Base-by-base conservation (phyloP, 2,797 vertebrate genomes). In the Myotis pilosus region DNA sequence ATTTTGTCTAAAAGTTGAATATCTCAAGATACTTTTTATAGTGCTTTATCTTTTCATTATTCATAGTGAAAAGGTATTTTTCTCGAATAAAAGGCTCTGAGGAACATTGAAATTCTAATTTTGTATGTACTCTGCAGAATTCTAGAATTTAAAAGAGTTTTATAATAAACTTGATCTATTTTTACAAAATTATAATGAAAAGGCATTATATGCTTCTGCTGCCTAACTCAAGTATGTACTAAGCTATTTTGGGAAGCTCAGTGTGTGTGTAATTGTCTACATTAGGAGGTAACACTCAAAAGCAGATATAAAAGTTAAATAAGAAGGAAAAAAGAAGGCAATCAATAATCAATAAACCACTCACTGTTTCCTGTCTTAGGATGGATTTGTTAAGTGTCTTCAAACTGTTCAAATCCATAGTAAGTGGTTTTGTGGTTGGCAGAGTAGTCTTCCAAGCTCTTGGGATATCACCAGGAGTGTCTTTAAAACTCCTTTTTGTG, bases 111-210 rank as follows among this genome's bases (percentile, higher is more conserved):
- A 96, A 92, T 95, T 95, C 68, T 86, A 94, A 94, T 96, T 97
- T 84, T 69, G 12, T 78, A 66, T 41, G 87, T 93, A 72, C 12
- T 44, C 19, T 81, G 5, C 30, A 87, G 81, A 95, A 91, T 92
- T 94, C 30, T 82, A 83, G 51, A 95, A 91, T 95, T 97, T 83
- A 80, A 97, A 97, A 97, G 95, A 97, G 66, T 6, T 91, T 92
- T 92, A 87, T 75, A 75, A 94, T 92, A 76, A 92, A 85, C 60
- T 49, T 82, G n/a, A 87, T 84, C 7, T 80, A 13, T 81, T 96
- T 95, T 82, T 41, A 2, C 93, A 94, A 76, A 80, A 92, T 81
- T 89, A 22, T 91, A 60, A 87, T 94, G 95, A 60, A 84, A 91
- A 74, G 36, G 6, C 49, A 95, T 19, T 51, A 10, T 68, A 96